Base-by-base conservation (phyloP, 1,140 invertebrate genomes). In the Pachyrhynchus sulphureomaculatus region DNA sequence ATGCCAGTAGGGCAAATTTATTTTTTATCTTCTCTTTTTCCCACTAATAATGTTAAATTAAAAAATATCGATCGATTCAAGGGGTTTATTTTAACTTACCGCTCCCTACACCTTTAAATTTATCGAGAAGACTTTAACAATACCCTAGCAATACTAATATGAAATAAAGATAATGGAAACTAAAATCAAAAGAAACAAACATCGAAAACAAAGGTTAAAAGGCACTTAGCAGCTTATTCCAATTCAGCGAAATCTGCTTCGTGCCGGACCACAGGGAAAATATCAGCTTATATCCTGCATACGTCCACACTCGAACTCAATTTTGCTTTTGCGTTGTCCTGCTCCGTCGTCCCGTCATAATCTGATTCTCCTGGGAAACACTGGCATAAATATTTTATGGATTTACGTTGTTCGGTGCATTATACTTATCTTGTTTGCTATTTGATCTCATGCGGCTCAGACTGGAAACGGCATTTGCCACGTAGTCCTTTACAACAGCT, bases 331-430 rank as follows among this genome's bases (percentile, higher is more conserved):
- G 32, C 45, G 56, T 45, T 60, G 55, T 58, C 55, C 51, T 59
- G 56, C 55, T 58, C 42, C 42, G 33, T 41, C 48, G 54, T 66
- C 65, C 67, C 66, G 72, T 75, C 73, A 75, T 75, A 75, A 75
- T 72, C 73, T 69, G 71, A 73, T 73, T 56, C 73, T 62, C 66
- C 37, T 17, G 71, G 69, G 72, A 67, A 52, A 44, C 62, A 55
- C 59, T 62, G 42, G 65, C 58, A 73, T 75, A 75, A 75, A 75
- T 75, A 75, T 75, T 75, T 75, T 75, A 75, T 75, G 72, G 73
- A 75, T 75, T 75, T 75, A 75, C 72, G 72, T 72, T 75, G 73
- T 75, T 71, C 70, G 64, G 66, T 74, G 72, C 72, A 75, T 75
- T 75, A 75, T 74, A 72, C 72, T 75, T 75, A 74, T 74, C 73